These are phyloP conservation scores for Dicaeum eximium DNA, from an alignment of 2,113 vertebrate genomes.

Conservation along the genomic window DNA sequence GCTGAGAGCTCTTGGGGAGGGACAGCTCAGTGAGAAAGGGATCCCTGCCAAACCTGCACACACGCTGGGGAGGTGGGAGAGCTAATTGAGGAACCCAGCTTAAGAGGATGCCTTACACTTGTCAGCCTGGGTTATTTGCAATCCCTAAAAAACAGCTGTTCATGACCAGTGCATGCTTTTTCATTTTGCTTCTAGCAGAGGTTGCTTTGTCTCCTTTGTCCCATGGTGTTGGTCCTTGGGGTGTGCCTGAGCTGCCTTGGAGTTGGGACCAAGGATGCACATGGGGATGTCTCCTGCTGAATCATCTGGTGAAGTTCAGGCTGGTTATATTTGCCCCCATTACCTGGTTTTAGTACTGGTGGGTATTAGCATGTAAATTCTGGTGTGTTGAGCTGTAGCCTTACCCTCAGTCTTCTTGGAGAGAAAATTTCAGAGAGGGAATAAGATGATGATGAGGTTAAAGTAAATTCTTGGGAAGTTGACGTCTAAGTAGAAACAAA, in stretches of 20 bases:
- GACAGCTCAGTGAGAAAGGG: neutral
- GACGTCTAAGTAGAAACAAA: slow-evolving; percentile 51
- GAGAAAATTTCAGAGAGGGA: neutral
- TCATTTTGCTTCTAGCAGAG: neutral
- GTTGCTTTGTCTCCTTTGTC: neutral
- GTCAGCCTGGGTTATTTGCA: neutral
- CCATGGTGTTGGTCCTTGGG: accelerated
- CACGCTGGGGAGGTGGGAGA: neutral
- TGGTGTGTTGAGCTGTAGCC: neutral
- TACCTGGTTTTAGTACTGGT: neutral
- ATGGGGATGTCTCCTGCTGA: neutral
- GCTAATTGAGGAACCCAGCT: neutral
- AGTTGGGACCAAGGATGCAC: neutral
- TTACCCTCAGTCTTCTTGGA: neutral
- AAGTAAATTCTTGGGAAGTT: slow-evolving; percentile 34
- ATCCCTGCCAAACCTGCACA: neutral
- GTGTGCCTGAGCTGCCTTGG: neutral
- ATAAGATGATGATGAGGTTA: slow-evolving; percentile 14
- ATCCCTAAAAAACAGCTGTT: neutral
- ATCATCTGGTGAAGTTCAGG: neutral
- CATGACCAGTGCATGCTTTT: accelerated
- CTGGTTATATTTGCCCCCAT: neutral
- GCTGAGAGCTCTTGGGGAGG: neutral
- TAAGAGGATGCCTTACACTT: neutral
- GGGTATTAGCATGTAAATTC: neutral